These are phyloP conservation scores for Anoplolepis gracilipes DNA, from an alignment of 1,140 invertebrate genomes.

Conservation along the genomic window DNA sequence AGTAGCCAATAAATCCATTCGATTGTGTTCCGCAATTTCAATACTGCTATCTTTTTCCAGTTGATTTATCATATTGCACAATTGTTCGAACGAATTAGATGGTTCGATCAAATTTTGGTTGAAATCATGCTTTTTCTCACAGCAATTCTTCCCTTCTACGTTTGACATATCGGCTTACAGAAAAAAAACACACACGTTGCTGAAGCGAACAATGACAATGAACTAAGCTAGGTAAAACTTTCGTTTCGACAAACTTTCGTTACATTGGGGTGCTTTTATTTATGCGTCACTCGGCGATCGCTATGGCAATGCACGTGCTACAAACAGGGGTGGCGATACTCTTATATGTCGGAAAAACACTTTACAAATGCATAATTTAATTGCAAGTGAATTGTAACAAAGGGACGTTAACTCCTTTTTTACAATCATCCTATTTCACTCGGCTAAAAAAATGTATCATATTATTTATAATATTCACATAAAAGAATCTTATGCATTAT, in stretches of 20 bases:
- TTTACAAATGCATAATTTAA: not conserved
- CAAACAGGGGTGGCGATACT: constrained; percentile 10
- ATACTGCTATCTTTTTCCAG: constrained; percentile 74
- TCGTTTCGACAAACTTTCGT: constrained; percentile 21
- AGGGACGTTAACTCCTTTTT: not conserved
- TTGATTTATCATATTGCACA: constrained; percentile 80
- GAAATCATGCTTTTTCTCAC: constrained; percentile 64
- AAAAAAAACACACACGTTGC: not conserved
- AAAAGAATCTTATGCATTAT: no score
- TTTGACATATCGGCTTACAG: not conserved
- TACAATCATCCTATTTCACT: not conserved
- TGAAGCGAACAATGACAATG: not conserved
- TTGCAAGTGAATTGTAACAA: not conserved
- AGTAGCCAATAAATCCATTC: not conserved
- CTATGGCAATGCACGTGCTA: constrained; percentile 26
- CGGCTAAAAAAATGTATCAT: not conserved
- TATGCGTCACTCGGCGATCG: constrained; percentile 15
- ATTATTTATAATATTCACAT: no score
- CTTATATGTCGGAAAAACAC: not conserved
- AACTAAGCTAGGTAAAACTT: not conserved
- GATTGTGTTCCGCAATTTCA: constrained; percentile 34
- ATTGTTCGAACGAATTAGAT: constrained; percentile 77
- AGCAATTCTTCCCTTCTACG: constrained; percentile 1
- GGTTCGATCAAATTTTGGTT: constrained; percentile 81
- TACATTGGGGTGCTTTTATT: constrained; percentile 13